Base-by-base conservation (phyloP, 2,888 invertebrate species). In the Plebejus melissa region DNA sequence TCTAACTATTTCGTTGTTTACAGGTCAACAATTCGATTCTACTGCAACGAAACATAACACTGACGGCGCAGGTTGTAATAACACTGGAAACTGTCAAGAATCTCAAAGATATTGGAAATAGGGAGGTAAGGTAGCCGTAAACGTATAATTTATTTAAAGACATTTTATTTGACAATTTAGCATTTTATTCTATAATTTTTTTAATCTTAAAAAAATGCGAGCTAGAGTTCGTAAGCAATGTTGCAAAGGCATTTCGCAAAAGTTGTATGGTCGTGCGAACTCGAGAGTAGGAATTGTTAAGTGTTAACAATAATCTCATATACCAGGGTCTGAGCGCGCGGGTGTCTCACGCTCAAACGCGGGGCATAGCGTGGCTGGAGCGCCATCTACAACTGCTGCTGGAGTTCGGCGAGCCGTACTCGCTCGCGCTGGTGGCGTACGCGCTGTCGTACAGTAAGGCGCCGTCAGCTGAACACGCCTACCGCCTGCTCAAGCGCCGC, bases 11-110 rank as follows among this genome's bases (percentile, higher is more conserved):
- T 69, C 22, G 32, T 58, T 0, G 72, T 72, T 83, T 74, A n/a
- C 84, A 93, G 93, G 85, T 86, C 38, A 90, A 90, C 77, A 83
- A 89, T 74, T 86, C 89, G 0, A 87, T 93, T 83, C 94, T 96
- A 77, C 89, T 94, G 76, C 95, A 96, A 80, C 94, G 97, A 22
- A 98, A 98, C 85, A 96, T 99, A 41, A 97, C 98, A 1, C 92
- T 99, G 32, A 99, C 99, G 0, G 98, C 99, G 0, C 98, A 99
- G 85, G 98, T 98, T 0, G 94, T 99, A 7, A 98, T 99, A 79
- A 97, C 98, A 0, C 89, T 99, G 81, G 96, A 97, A 77, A 95
- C 96, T 0, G 97, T 98, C 0, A 97, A 97, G 87, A 98, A 98
- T 89, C 91, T 98, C 32, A 94, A 94, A 80, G 94, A 94, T 75